These are phyloP conservation scores for Otus sunia DNA, from an alignment of 2,113 vertebrate species.

Conservation along the genomic window DNA sequence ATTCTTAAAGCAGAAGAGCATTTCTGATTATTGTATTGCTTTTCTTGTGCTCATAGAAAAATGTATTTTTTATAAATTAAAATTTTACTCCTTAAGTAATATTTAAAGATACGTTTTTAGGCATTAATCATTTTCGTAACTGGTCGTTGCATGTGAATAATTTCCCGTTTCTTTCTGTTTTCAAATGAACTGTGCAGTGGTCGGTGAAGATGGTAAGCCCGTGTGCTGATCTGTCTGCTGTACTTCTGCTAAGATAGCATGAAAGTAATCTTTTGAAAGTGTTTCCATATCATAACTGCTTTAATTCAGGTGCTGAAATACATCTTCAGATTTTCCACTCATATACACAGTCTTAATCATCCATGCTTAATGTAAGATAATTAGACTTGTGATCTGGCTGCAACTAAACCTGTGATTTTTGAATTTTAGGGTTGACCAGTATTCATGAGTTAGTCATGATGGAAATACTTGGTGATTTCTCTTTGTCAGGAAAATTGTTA, in stretches of 20 bases:
- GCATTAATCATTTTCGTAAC: slow-evolving; percentile 51
- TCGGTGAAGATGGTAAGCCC: slow-evolving; percentile 93
- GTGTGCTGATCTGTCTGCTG: slow-evolving; percentile 79
- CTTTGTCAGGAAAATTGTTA: neutral
- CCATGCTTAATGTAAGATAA: slow-evolving; percentile 56
- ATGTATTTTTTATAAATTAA: neutral
- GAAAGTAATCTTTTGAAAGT: slow-evolving; percentile 66
- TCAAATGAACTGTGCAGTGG: slow-evolving; percentile 88
- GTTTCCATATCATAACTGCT: slow-evolving; percentile 69
- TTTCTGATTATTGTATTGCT: slow-evolving; percentile 35
- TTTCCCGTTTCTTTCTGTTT: slow-evolving; percentile 85
- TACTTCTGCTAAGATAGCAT: slow-evolving; percentile 72
- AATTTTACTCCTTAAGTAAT: neutral
- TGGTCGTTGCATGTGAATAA: slow-evolving; percentile 76
- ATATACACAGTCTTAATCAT: slow-evolving; percentile 56
- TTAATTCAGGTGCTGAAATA: slow-evolving; percentile 62
- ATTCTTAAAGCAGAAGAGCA: slow-evolving; percentile 41
- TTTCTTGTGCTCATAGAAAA: slow-evolving; percentile 52
- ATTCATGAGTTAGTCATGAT: neutral
- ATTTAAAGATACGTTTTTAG: neutral
- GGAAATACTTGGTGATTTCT: neutral
- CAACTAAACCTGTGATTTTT: neutral
- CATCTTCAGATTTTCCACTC: slow-evolving; percentile 55
- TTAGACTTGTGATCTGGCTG: neutral
- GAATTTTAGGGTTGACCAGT: neutral